Evolutionary conservation across 1,140 invertebrate species (phyloP), one percentile per base, ranked within the genome.

Genomic region (Zaprionus davidi): DNA sequence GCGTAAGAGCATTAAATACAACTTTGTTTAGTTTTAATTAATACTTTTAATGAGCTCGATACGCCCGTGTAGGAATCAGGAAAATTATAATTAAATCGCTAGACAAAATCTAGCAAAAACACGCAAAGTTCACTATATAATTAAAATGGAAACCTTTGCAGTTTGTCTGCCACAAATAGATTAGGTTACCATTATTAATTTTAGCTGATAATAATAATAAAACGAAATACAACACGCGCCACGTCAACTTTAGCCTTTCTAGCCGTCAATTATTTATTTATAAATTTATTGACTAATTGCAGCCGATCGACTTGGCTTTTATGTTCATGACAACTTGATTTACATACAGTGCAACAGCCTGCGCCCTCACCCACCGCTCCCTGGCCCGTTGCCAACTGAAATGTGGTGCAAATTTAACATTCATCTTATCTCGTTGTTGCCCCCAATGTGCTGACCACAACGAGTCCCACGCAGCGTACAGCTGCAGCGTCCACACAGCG

Each of bases 321-420:
- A 11, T 34, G 5, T 17, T 17, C 5, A 44, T 28, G 51, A 20
- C 51, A 65, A 15, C 13, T 38, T 12, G n/a, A 13, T 38, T 34
- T 34, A 34, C 31, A 34, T 34, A 9, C 31, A 34, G 9, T 34
- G 31, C 31, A 34, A 31, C 20, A 41, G 26, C 13, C 46, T 41
- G 38, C 22, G 6, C 20, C 12, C 20, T 24, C 41, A 24, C 5
- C 46, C 20, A 5, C 1, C 11, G n/a, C 34, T 26, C 24, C 24
- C 5, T 26, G 24, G 4, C 17, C 13, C 20, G 28, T 12, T 66
- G 64, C 41, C 41, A 46, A n/a, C 41, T 51, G 46, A 24, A 49
- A 49, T 67, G 78, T 77, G 64, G 51, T 82, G 70, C 36, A 60
- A 81, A 79, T 77, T 67, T 63, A 78, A 59, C 73, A 76, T 75